Percentiles rank a stretch among this genome's conserved stretches.
phyloP scores from a whole-genome alignment of 2,888 invertebrate species.

The Trichogramma dendrolimi region DNA sequence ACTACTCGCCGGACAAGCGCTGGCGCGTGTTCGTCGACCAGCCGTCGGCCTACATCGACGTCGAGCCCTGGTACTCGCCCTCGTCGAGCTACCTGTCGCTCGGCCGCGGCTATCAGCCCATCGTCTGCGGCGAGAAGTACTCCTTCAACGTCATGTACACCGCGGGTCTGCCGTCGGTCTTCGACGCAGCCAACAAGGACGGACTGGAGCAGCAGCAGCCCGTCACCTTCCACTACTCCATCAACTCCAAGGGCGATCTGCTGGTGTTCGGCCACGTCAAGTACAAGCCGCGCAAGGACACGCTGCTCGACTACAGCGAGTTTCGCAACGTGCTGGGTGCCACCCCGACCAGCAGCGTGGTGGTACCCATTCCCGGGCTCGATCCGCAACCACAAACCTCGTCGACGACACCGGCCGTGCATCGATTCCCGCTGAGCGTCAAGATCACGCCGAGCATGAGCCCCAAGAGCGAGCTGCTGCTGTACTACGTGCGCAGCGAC shows the following conservation, averaged over 20 bases:
- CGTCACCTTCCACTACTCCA: slow-evolving; percentile 46
- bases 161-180: slow-evolving; percentile 31
- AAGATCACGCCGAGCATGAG: slow-evolving; percentile 54
- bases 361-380: background rate
- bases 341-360: too few relatives aligned
- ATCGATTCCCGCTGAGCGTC: slow-evolving; percentile 52
- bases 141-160: slow-evolving; percentile 50
- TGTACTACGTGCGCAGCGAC: slow-evolving; percentile 57
- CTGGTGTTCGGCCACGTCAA: slow-evolving; percentile 47
- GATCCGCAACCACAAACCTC: background rate
- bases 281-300: slow-evolving; percentile 46
- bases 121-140: slow-evolving; percentile 48
- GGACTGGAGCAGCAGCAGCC: slow-evolving; percentile 31
- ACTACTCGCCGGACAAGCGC: slow-evolving; percentile 49
- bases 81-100: slow-evolving; percentile 47
- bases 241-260: slow-evolving; percentile 47
- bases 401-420: background rate
- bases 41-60: slow-evolving; percentile 46
- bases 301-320: slow-evolving; percentile 45
- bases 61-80: slow-evolving; percentile 48
- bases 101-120: slow-evolving; percentile 44
- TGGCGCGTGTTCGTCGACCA: slow-evolving; percentile 51
- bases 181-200: slow-evolving; percentile 21
- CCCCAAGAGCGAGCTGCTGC: slow-evolving; percentile 53
- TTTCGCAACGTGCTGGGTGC: slow-evolving; percentile 44